Evolutionary conservation across 2,113 vertebrate genomes (phyloP).

Genomic region (Cheilinus undulatus): DNA sequence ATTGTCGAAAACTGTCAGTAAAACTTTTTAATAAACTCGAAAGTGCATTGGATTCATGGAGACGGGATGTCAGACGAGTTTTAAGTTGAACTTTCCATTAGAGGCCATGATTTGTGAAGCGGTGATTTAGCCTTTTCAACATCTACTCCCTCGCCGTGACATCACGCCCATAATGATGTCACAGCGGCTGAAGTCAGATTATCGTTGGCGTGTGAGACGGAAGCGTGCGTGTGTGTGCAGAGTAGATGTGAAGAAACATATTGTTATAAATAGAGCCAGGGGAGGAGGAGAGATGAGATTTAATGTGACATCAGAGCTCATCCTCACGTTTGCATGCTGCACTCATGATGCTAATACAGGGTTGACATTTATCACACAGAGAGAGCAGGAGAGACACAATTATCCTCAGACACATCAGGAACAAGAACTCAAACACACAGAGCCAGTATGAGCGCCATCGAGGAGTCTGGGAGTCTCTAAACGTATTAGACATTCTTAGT

Average conservation of each 20-base stretch:
- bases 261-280: constrained; percentile 53
- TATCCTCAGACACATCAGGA: neutral
- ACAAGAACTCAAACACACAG: too few species aligned
- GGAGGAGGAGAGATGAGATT: constrained; percentile 42
- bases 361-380: constrained; percentile 19
- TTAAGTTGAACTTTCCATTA: neutral
- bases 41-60: neutral
- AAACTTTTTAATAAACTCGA: neutral
- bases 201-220: constrained; percentile 7
- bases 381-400: constrained; percentile 7
- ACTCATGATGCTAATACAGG: neutral
- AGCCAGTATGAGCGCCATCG: too few species aligned
- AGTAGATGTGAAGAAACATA: constrained; percentile 44
- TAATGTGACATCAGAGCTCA: constrained; percentile 34
- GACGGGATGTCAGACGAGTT: constrained; percentile 1
- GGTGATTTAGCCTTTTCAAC: constrained; percentile 32
- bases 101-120: neutral
- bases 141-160: constrained; percentile 10
- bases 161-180: constrained; percentile 13
- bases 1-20: neutral
- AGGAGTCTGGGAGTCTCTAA: too few species aligned
- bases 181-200: constrained; percentile 39
- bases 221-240: neutral
- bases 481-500: too few species aligned
- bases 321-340: constrained; percentile 21